Base-by-base conservation (phyloP, 2,888 invertebrate species). In the Parnassius apollo region DNA sequence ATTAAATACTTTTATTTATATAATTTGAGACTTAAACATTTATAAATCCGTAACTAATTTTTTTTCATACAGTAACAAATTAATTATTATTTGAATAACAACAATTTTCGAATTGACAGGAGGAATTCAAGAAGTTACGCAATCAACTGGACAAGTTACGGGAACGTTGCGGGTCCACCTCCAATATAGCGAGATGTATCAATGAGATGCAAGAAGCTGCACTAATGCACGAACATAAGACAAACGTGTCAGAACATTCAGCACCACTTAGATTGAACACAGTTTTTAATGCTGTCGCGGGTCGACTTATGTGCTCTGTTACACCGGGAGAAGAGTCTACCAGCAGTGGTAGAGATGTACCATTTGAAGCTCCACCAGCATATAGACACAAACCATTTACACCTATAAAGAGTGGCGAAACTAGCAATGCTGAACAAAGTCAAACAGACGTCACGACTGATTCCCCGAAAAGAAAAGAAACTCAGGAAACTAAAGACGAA, bases 131-230 rank as follows among this genome's bases (percentile, higher is more conserved):
- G 69, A 94, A 96, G 68, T 92, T 97, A 48, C 96, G 95, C 84
- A 94, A 94, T 50, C 96, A 97, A 78, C 87, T 97, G 51, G 96
- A 96, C 70, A 88, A 95, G 65, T 91, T 97, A n/a, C 95, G 95
- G 69, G 97, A 97, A 74, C 94, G 95, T 65, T 94, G 96, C 66
- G 93, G 96, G 18, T 94, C 95, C 0, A 96, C 96, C 75, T 93
- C 94, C 18, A 94, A 95, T 63, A 87, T 97, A 66, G 95, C 95
- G 12, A 94, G 95, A 61, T 95, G 96, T 75, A 95, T 97, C 68
- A 92, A 93, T 0, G 96, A 96, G 8, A 97, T 97, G 96, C 96
- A 96, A 74, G 96, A 96, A 65, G 96, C 96, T 0, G 95, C 95
- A 0, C 92, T 93, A 42, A 81, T 93, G 9, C 92, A 93, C 56